Evolutionary conservation across 1,140 invertebrate species (phyloP), one percentile per base, ranked within the genome.

Genomic region (Triops cancriformis): DNA sequence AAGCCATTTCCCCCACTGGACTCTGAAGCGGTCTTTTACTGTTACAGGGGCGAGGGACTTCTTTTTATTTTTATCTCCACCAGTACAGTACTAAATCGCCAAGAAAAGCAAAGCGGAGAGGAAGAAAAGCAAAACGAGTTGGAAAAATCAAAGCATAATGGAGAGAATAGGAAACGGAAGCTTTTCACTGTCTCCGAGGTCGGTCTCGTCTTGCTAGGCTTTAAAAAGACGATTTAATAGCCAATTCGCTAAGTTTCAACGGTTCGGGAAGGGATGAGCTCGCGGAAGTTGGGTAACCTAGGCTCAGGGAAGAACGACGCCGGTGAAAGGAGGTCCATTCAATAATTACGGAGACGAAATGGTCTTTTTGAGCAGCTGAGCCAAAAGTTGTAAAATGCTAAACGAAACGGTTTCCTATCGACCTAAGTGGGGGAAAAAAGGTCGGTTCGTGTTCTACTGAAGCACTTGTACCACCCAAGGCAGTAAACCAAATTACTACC

Each of bases 191-290:
- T 64, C 51, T 64, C 51, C 11, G 51, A 64, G 14, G 5, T 23
- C n/a, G 51, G 51, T 10, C 14, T 64, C 31, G 31, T 37, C 31
- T 64, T 64, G 6, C 14, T 6, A 64, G 23, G 18, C 18, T 23
- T 23, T 64, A n/a, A 64, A 64, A 64, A 64, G 51, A 64, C 10
- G 51, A 64, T 64, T 64, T 64, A 64, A 64, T 37, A 64, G 51
- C 51, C 51, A 64, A 64, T 64, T 64, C 23, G 51, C 51, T 64
- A 64, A 64, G 51, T 64, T 37, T 64, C 14, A 64, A 64, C 18
- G 1, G 18, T 10, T 64, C n/a, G 14, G 7, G 14, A 14, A 64
- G n/a, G 31, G 51, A 64, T 18, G 51, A 64, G 51, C 51, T 64
- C 51, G 31, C 2, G 51, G 51, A 64, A 64, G 51, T 64, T 64